Percentiles rank a stretch among this genome's conserved stretches.
Conservation (phyloP, 2,888 invertebrate species). For the Lithophane leautieri region DNA sequence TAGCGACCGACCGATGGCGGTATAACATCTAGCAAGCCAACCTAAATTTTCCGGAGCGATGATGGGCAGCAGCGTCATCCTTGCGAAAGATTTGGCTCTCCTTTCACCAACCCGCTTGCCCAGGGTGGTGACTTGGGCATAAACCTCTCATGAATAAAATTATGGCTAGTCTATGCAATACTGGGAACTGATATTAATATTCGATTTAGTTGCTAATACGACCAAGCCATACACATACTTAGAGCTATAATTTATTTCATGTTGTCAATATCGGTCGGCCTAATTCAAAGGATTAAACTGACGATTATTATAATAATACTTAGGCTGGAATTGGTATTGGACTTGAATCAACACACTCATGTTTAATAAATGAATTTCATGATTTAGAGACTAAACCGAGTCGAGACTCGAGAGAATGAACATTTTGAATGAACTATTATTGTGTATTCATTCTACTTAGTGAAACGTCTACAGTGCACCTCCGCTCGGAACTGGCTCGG, state of each 20-base stretch:
- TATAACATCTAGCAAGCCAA: too few species aligned
- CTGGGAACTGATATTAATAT: neutral
- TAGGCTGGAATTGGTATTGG: neutral
- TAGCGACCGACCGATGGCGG: too few species aligned
- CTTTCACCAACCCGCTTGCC: too few species aligned
- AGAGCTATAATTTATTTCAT: neutral
- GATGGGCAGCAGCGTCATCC: too few species aligned
- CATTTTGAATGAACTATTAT: conserved; percentile 18
- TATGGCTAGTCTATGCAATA: neutral
- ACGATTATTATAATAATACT: neutral
- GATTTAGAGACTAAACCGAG: neutral
- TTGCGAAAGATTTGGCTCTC: too few species aligned
- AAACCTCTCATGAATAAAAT: too few species aligned
- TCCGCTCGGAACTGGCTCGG: neutral
- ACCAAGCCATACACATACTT: neutral
- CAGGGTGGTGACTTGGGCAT: too few species aligned
- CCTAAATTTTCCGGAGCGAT: too few species aligned
- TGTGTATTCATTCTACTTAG: neutral
- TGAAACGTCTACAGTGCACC: neutral
- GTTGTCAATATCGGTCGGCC: neutral
- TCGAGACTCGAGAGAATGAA: neutral
- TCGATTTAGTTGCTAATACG: conserved; percentile 2
- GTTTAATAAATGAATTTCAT: neutral
- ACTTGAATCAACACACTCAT: neutral
- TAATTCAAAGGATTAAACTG: neutral